Evolutionary conservation across 2,113 vertebrate genomes (phyloP).

Genomic region (Macquaria australasica): DNA sequence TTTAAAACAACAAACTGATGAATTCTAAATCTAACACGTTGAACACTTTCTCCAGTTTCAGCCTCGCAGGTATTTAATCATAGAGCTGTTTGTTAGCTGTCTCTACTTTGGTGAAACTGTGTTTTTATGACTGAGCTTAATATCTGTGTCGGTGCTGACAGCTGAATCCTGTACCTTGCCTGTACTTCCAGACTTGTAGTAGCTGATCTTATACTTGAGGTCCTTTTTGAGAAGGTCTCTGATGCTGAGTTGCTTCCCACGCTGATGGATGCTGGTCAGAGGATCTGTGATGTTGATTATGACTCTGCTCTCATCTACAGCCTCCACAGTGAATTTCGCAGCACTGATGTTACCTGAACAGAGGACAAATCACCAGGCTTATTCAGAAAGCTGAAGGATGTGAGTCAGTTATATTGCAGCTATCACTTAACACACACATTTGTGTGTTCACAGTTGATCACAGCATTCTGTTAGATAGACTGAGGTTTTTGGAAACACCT

Average conservation of each 20-base stretch:
- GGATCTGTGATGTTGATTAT: conserved; percentile 85
- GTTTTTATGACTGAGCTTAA: not conserved
- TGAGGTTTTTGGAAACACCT: too few species aligned
- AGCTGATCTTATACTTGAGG: conserved; percentile 88
- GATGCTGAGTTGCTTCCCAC: conserved; percentile 82
- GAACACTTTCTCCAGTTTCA: not conserved
- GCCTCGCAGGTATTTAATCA: not conserved
- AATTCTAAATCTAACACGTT: not conserved
- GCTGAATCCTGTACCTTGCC: conserved; percentile 84
- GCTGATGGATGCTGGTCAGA: conserved; percentile 74
- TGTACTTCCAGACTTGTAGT: conserved; percentile 89
- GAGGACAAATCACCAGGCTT: not conserved
- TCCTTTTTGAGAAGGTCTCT: conserved; percentile 87
- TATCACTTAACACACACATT: not conserved
- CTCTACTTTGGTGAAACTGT: not conserved
- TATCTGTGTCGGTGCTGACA: not conserved
- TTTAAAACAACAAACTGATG: not conserved
- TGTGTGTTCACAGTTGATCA: not conserved
- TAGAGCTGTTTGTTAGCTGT: not conserved
- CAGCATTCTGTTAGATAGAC: too few species aligned
- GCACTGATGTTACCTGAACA: conserved; percentile 88
- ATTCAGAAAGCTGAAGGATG: not conserved
- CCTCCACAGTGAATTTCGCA: conserved; percentile 76
- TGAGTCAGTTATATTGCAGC: not conserved
- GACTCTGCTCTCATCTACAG: conserved; percentile 66